Evolutionary conservation across 2,797 vertebrate genomes (phyloP).

Genomic region (Lagocephalus sceleratus): DNA sequence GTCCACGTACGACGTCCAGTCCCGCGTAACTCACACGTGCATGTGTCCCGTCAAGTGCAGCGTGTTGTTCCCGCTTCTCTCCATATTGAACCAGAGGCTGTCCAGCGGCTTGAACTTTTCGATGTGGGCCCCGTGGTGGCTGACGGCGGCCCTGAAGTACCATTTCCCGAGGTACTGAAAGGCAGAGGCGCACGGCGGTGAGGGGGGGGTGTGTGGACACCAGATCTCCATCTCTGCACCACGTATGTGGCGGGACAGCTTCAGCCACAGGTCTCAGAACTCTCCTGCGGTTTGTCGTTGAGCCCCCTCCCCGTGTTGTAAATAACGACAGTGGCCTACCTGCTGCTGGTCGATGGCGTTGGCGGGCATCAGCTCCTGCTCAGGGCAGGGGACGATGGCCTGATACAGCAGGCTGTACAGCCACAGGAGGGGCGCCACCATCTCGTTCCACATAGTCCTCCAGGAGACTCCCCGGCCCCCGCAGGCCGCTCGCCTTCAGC

Average conservation of each 20-base stretch:
- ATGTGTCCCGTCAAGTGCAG: slow-evolving; percentile 49
- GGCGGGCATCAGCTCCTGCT: slow-evolving; percentile 30
- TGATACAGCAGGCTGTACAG: slow-evolving; percentile 28
- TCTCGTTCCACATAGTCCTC: slow-evolving; percentile 27
- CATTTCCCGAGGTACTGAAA: slow-evolving; percentile 58
- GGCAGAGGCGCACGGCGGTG: slow-evolving; percentile 10
- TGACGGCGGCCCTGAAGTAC: slow-evolving; percentile 55
- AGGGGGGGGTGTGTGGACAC: background rate
- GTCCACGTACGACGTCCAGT: no score
- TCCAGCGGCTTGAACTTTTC: slow-evolving; percentile 43
- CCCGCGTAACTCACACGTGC: slow-evolving; percentile 44
- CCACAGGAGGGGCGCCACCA: slow-evolving; percentile 14
- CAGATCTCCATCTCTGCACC: background rate
- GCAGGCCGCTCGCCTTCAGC: background rate
- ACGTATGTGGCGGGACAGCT: no score
- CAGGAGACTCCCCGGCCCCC: background rate
- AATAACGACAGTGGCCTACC: slow-evolving; percentile 58
- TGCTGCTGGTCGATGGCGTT: slow-evolving; percentile 41
- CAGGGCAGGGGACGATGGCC: slow-evolving; percentile 25
- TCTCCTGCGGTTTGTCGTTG: no score
- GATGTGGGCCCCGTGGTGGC: slow-evolving; percentile 46
- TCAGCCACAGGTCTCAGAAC: no score
- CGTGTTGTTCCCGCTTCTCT: slow-evolving; percentile 36
- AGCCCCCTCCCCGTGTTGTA: no score
- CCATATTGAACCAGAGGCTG: slow-evolving; percentile 45